phyloP scores from a whole-genome alignment of 2,797 vertebrate genomes.

The Bovichtus variegatus region DNA sequence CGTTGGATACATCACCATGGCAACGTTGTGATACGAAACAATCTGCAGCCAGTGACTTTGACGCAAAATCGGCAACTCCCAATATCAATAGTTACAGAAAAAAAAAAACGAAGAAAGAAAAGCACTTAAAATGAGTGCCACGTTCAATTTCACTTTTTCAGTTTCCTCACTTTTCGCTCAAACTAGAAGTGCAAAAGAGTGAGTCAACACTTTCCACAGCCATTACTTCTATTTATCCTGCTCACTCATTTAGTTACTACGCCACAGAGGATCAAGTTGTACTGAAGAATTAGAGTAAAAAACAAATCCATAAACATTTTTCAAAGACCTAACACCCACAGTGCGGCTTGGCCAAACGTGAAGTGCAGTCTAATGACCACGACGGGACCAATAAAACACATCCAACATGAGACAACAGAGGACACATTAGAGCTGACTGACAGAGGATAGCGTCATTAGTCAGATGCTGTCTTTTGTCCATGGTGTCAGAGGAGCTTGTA shows the following conservation, averaged over 20 bases:
- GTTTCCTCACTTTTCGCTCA: neutral
- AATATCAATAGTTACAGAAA: neutral
- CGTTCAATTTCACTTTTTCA: neutral
- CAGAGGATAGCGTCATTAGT: constrained; percentile 62
- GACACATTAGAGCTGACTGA: constrained; percentile 48
- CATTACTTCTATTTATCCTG: neutral
- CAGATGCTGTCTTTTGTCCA: constrained; percentile 71
- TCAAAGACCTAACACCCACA: neutral
- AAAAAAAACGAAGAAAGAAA: neutral
- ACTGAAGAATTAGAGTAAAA: neutral
- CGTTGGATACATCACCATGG: constrained; percentile 9
- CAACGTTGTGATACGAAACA: neutral
- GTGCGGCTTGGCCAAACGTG: neutral
- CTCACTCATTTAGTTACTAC: constrained; percentile 24
- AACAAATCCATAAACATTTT: constrained; percentile 5
- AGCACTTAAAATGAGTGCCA: neutral
- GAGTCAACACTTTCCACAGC: constrained; percentile 24
- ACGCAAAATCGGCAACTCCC: neutral
- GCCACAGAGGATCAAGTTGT: neutral
- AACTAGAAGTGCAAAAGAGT: neutral
- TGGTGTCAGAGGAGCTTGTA: constrained; percentile 77
- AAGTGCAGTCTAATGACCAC: constrained; percentile 3
- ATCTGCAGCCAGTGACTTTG: neutral
- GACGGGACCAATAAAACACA: constrained; percentile 1
- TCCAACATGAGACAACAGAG: constrained; percentile 43